Evolutionary conservation across 2,797 vertebrate species (phyloP), one percentile per base, ranked within the genome.

Genomic region (Poeciliopsis infans): DNA sequence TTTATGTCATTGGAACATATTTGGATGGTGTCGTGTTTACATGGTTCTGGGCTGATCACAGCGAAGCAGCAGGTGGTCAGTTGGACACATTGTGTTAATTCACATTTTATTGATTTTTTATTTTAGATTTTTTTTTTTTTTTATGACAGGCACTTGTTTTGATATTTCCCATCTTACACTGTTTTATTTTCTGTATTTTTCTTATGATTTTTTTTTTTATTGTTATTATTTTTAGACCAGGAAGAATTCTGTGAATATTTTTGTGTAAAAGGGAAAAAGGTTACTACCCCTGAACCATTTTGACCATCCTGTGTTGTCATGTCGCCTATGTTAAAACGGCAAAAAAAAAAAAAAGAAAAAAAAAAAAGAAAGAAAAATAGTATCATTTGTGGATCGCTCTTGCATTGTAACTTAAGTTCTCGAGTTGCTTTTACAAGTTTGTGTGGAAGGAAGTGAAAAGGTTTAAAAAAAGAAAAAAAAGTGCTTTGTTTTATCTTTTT

Each of bases 341-440:
- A 78, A 83, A 78, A 12, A 66, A 75, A 31, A 83, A 64, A 12
- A 59, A 73, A 28, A 3, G 3, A 77, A 85, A 73, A 45, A 78
- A 83, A 78, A 8, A 66, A 75, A 43, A 83, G 70, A 12, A 66
- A 73, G 25, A 3, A 25, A 77, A 87, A 74, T 80, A 89, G 86
- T 94, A 89, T 93, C 94, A 86, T 86, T 92, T 90, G 92, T 94
- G 93, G 91, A 91, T 92, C 75, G 83, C 92, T 94, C 89, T 91
- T 88, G 83, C 86, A 74, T 95, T 92, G 93, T 95, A 92, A 93
- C 80, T 89, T 93, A 78, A 91, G 87, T 93, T 91, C 72, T 92
- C 77, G 69, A 91, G 87, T 93, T 93, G 89, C 89, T 92, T 90
- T 92, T 79, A 90, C 83, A 84, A 87, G 84, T 91, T 89, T 91